These are phyloP conservation scores for Dermatemys mawii DNA, from an alignment of 2,113 vertebrate genomes.

Conservation along the genomic window DNA sequence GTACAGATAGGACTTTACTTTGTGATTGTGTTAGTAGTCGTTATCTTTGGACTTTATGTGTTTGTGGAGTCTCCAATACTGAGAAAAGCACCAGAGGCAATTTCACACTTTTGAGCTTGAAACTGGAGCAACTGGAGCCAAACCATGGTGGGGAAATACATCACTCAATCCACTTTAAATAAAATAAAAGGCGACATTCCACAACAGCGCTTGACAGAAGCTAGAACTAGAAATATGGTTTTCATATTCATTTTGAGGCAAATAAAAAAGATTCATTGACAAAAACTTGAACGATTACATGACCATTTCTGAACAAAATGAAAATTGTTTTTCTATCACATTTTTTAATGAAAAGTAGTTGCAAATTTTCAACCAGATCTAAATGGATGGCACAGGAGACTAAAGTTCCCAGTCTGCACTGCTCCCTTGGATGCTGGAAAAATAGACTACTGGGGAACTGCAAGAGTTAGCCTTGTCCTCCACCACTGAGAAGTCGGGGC, in stretches of 20 bases:
- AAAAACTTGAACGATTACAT: neutral
- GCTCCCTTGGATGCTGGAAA: neutral
- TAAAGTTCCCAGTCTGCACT: neutral
- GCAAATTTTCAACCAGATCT: neutral
- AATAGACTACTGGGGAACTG: neutral
- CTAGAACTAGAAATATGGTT: neutral
- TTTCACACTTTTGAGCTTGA: neutral
- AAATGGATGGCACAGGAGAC: neutral
- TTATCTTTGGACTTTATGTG: neutral
- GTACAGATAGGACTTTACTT: neutral
- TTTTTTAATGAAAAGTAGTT: neutral
- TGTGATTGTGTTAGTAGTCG: neutral
- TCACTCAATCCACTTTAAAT: neutral
- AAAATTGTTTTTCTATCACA: too few relatives aligned
- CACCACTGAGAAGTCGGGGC: neutral
- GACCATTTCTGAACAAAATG: neutral
- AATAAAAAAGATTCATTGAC: neutral
- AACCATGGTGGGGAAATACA: neutral
- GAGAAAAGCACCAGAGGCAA: neutral
- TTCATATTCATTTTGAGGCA: neutral
- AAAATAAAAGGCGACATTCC: neutral
- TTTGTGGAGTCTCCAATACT: neutral
- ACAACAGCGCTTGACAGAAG: neutral
- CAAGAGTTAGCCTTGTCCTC: neutral
- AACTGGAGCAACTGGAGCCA: neutral